A percentile compares a stretch with the other conserved stretches of the same genome.
Evolutionary conservation across 2,888 invertebrate genomes (phyloP).

Genomic region (Epirrita christyi): DNA sequence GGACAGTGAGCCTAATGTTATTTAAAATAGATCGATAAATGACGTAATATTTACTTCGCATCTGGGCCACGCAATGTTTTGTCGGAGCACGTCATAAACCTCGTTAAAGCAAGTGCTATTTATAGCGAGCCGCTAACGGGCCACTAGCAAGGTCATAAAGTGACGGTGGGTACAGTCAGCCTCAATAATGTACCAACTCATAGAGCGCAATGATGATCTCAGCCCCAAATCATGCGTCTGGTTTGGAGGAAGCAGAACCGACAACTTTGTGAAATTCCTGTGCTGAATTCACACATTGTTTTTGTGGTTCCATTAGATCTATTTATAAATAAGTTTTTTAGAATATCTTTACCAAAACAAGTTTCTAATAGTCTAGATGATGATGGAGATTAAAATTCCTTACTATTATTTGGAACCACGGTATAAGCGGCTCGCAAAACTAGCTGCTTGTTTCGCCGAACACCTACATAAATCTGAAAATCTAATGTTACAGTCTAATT

Average conservation of each 20-base stretch:
- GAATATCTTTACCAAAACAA: too few species aligned
- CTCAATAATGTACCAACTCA: neutral
- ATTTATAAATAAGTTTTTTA: too few species aligned
- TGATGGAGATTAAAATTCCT: too few species aligned
- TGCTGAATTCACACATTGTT: too few species aligned
- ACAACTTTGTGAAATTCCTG: too few species aligned
- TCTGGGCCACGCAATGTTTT: conserved; percentile 15
- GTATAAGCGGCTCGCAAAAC: too few species aligned
- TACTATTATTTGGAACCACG: too few species aligned
- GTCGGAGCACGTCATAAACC: conserved; percentile 32
- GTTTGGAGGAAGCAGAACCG: conserved; percentile 13
- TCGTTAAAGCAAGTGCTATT: conserved; percentile 47
- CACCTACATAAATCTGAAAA: too few species aligned
- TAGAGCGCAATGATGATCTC: conserved; percentile 18
- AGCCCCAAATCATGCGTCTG: conserved; percentile 20
- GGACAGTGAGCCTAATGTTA: neutral
- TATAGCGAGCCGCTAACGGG: conserved; percentile 40
- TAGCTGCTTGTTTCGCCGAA: too few species aligned
- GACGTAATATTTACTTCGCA: conserved; percentile 16
- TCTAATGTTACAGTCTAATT: too few species aligned
- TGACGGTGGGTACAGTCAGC: conserved; percentile 11
- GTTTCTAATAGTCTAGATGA: too few species aligned
- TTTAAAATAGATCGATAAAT: conserved; percentile 7
- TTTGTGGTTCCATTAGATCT: too few species aligned
- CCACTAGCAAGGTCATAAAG: conserved; percentile 33